phyloP scores from a whole-genome alignment of 2,113 vertebrate genomes.

The Eptesicus fuscus region DNA sequence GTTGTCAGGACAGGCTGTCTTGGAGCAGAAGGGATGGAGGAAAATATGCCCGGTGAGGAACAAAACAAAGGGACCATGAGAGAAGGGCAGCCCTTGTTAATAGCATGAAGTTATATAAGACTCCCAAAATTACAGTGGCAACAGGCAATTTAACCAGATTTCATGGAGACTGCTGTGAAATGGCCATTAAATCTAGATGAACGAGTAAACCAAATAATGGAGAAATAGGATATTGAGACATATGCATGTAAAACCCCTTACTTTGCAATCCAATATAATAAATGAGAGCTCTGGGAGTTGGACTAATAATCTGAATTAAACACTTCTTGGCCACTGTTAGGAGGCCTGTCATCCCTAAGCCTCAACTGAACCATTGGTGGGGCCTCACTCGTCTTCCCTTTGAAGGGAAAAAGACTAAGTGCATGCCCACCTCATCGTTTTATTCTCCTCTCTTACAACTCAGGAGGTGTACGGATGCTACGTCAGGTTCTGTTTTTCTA shows the following conservation, averaged over 20 bases:
- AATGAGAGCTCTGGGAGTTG: constrained; percentile 56
- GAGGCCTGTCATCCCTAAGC: not conserved
- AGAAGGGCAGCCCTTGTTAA: constrained; percentile 39
- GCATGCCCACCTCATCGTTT: not conserved
- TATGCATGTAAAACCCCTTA: constrained; percentile 43
- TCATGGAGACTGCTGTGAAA: constrained; percentile 65
- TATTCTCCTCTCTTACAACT: not conserved
- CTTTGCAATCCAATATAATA: constrained; percentile 66
- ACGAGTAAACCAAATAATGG: constrained; percentile 63
- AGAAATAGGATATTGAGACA: constrained; percentile 50
- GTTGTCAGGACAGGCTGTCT: not conserved
- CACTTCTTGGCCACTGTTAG: constrained; percentile 23
- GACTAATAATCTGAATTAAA: constrained; percentile 61
- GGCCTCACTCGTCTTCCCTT: not conserved
- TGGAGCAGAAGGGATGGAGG: not conserved
- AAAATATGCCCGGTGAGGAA: not conserved
- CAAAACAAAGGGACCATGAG: not conserved
- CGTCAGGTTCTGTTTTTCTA: not conserved
- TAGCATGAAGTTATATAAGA: constrained; percentile 30
- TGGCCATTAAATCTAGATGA: constrained; percentile 65
- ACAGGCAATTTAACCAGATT: constrained; percentile 64
- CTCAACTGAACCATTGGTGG: not conserved
- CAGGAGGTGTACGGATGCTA: not conserved
- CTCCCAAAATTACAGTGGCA: constrained; percentile 47
- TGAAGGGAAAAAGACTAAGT: not conserved